Base-by-base conservation (phyloP, 2,113 vertebrate species). In the Dunckerocampus dactyliophorus region DNA sequence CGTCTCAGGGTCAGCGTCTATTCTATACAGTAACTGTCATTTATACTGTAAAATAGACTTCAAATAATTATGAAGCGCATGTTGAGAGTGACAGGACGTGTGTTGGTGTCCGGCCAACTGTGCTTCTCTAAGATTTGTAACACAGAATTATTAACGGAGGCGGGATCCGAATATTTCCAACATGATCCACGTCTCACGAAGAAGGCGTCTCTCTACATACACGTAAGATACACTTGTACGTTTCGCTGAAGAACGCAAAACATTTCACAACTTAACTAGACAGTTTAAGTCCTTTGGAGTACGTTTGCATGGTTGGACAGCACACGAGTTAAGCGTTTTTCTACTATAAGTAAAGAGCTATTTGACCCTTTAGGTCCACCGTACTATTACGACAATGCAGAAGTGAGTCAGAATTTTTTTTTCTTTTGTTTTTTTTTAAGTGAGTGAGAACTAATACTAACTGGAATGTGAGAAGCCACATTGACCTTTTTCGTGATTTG, bases 121-220 rank as follows among this genome's bases (percentile, higher is more conserved):
- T 13, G 50, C 67, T 55, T 74, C 12, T 80, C 76, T 1, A 1
- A 15, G 14, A 1, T 1, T 13, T 9, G 37, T 8, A 0, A 50
- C 13, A 12, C 53, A 58, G 20, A 6, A 42, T 20, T 56, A 0
- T 12, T 49, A 14, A 54, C 16, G 7, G 58, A 49, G 34, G 49
- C 62, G 28, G 56, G 2, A 3, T 20, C 28, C 22, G 67, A 60
- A 17, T 4, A 37, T 13, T 6, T 62, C 14, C 34, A 42, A 15
- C 34, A 20, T 1, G n/a, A 0, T 8, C 8, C 69, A 6, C 20
- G 19, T 12, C 62, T 71, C 21, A 46, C 70, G 2, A 13, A 81
- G 6, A 73, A 85, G 49, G 89, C 90, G 13, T 88, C 89, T 13
- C 80, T 92, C 14, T 92, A 92, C 49, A 77, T 92, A 0, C 91